These are phyloP conservation scores for Lagocephalus sceleratus DNA, from an alignment of 2,797 vertebrate species.

Conservation along the genomic window DNA sequence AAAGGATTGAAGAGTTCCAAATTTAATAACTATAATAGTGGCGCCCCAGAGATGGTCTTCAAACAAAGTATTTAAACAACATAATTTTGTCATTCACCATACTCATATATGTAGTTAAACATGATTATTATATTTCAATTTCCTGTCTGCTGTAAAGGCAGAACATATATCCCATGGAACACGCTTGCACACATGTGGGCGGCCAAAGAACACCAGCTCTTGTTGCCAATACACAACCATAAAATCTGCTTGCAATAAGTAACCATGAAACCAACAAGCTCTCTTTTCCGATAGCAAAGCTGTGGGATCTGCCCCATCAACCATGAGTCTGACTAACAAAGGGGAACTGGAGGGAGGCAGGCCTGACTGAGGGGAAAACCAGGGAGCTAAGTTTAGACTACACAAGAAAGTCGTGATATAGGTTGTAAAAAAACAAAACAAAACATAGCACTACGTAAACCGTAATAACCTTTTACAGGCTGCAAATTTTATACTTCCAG, in stretches of 20 bases:
- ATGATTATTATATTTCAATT: constrained; percentile 8
- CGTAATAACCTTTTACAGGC: too few relatives aligned
- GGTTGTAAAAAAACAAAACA: constrained; percentile 12
- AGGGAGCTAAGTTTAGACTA: constrained; percentile 44
- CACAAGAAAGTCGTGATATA: constrained; percentile 36
- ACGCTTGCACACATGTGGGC: constrained; percentile 66
- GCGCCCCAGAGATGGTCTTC: constrained; percentile 24
- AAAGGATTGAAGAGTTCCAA: constrained; percentile 57
- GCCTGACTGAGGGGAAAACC: constrained; percentile 57
- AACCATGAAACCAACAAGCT: constrained; percentile 68
- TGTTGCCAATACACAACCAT: constrained; percentile 62
- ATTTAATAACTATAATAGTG: constrained; percentile 37
- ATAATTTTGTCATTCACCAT: constrained; percentile 20
- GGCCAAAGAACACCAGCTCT: constrained; percentile 53
- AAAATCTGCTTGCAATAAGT: constrained; percentile 64
- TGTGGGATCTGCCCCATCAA: constrained; percentile 56
- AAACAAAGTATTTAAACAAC: constrained; percentile 10
- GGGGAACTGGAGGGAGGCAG: constrained; percentile 38
- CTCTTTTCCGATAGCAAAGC: constrained; percentile 61
- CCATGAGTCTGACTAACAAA: constrained; percentile 43
- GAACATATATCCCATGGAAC: constrained; percentile 44
- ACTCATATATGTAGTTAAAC: constrained; percentile 22
- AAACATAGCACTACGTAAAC: constrained; percentile 12
- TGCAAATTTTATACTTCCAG: too few relatives aligned
- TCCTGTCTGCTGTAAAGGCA: constrained; percentile 29